phyloP scores from a whole-genome alignment of 2,797 vertebrate species.

The Siniperca obscura region DNA sequence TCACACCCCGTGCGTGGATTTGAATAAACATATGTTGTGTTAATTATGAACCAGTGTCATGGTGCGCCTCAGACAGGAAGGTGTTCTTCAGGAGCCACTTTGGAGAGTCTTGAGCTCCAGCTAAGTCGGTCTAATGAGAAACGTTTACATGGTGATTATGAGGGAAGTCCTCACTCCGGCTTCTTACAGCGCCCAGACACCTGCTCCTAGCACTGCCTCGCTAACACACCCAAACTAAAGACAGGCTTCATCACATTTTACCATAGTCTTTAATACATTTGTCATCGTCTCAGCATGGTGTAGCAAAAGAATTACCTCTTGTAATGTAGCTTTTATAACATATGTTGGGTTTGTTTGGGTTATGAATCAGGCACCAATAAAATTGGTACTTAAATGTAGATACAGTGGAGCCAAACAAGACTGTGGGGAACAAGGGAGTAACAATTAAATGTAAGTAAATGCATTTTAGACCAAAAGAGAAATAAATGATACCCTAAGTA shows the following conservation, averaged over 20 bases:
- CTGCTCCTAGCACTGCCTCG: constrained; percentile 47
- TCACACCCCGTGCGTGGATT: constrained; percentile 82
- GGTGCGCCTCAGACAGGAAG: constrained; percentile 69
- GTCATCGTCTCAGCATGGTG: constrained; percentile 16
- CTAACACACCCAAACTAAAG: constrained; percentile 31
- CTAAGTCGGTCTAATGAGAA: constrained; percentile 73
- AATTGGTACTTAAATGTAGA: not conserved
- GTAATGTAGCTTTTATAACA: not conserved
- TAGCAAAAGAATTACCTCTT: not conserved
- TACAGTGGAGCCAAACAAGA: not conserved
- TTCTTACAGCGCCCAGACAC: constrained; percentile 57
- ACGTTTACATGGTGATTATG: constrained; percentile 69
- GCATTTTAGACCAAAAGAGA: not conserved
- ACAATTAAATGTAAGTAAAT: not conserved
- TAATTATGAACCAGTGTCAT: constrained; percentile 79
- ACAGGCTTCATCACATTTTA: constrained; percentile 38
- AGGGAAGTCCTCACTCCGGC: constrained; percentile 41
- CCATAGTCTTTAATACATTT: constrained; percentile 16
- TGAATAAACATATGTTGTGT: constrained; percentile 88
- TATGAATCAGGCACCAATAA: not conserved
- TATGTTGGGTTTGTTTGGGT: not conserved
- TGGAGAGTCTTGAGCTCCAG: constrained; percentile 60
- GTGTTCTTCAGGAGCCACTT: constrained; percentile 54
- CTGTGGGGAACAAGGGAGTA: not conserved
- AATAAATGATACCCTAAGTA: not conserved